These are phyloP conservation scores for Labeo catla DNA, from an alignment of 2,113 vertebrate species.

Conservation along the genomic window DNA sequence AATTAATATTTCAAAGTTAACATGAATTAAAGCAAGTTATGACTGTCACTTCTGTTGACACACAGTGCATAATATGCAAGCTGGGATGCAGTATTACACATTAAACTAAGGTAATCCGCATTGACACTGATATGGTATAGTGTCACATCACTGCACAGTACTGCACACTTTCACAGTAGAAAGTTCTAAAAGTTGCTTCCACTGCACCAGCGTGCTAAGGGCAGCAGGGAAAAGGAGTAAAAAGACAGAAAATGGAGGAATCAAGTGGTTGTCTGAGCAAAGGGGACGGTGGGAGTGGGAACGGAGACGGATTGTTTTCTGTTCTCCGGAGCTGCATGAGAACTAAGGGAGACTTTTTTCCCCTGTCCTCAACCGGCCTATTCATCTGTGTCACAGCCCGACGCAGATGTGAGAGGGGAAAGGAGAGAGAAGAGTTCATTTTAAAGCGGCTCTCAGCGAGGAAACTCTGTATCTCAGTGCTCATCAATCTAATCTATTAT, in stretches of 20 bases:
- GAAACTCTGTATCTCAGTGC: conserved; percentile 60
- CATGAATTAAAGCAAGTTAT: background rate
- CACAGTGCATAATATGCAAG: background rate
- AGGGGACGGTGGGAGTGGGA: conserved; percentile 60
- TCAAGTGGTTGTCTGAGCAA: conserved; percentile 67
- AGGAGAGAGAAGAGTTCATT: conserved; percentile 67
- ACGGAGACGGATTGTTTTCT: conserved; percentile 73
- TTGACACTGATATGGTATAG: background rate
- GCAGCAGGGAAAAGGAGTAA: conserved; percentile 62
- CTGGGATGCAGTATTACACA: background rate
- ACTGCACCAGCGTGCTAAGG: background rate
- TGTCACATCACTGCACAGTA: background rate
- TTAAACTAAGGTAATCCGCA: background rate
- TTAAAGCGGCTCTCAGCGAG: conserved; percentile 57
- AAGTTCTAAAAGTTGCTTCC: background rate
- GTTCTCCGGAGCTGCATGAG: conserved; percentile 59
- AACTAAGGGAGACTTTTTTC: conserved; percentile 72
- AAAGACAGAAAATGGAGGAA: conserved; percentile 69
- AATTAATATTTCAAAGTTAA: background rate
- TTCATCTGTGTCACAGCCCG: conserved; percentile 74
- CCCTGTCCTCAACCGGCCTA: conserved; percentile 72
- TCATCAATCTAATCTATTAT: conserved; percentile 65
- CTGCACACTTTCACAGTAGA: background rate
- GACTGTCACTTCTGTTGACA: background rate
- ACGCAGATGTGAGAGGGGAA: conserved; percentile 69